phyloP scores from a whole-genome alignment of 2,888 invertebrate genomes.

The Limulus polyphemus region DNA sequence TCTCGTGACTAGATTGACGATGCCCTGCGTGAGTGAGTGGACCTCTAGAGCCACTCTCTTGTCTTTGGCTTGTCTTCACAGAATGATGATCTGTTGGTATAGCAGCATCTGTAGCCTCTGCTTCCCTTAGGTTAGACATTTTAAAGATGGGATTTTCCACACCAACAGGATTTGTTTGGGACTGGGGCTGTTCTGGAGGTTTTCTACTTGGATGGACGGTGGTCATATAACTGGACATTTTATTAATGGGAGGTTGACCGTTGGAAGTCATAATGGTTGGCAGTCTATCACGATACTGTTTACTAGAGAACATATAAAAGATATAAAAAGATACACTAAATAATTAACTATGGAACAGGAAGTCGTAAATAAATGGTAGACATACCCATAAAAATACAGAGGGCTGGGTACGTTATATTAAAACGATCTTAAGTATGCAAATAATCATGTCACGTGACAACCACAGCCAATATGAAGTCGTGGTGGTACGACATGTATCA shows the following conservation, averaged over 20 bases:
- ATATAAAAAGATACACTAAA: background rate
- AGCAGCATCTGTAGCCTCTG: too few relatives aligned
- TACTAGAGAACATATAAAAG: constrained; percentile 9
- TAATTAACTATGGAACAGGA: background rate
- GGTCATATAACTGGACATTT: constrained; percentile 24
- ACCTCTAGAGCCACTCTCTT: constrained; percentile 11
- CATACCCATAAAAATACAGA: background rate
- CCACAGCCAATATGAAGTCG: too few relatives aligned
- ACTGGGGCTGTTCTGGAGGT: constrained; percentile 7
- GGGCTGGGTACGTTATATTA: background rate
- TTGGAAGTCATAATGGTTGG: constrained; percentile 90
- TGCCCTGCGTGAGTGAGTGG: background rate
- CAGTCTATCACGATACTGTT: constrained; percentile 47
- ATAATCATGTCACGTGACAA: too few relatives aligned
- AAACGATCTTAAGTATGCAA: too few relatives aligned
- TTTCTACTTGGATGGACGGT: constrained; percentile 17
- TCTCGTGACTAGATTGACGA: background rate
- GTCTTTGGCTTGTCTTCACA: constrained; percentile 5
- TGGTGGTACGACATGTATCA: too few relatives aligned
- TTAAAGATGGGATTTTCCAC: constrained; percentile 28
- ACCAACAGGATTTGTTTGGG: constrained; percentile 14
- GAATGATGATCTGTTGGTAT: background rate
- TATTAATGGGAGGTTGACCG: constrained; percentile 51
- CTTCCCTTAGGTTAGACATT: constrained; percentile 9
- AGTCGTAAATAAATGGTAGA: background rate